Percentiles rank a stretch among this genome's conserved stretches.
phyloP scores from a whole-genome alignment of 2,113 vertebrate species.

The Tachuris rubrigastra region DNA sequence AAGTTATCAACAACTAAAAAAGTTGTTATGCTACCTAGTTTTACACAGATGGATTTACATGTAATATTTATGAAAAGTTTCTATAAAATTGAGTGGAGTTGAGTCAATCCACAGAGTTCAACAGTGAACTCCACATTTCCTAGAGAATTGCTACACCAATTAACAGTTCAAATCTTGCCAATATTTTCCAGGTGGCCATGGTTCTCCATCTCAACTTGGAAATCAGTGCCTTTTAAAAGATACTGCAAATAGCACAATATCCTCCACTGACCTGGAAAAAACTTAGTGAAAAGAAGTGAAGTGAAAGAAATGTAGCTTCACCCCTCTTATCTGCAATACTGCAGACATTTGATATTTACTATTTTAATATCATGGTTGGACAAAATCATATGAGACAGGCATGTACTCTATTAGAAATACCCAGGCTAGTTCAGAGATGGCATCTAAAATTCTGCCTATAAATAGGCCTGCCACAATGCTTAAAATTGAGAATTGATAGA shows the following conservation, averaged over 20 bases:
- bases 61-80: not conserved
- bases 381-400: not conserved
- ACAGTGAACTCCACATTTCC: not conserved
- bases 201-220: not conserved
- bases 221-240: not conserved
- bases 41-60: not conserved
- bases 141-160: not conserved
- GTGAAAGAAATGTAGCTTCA: not conserved
- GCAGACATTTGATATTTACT: not conserved
- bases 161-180: constrained; percentile 4
- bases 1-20: not conserved
- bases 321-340: not conserved
- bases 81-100: not conserved
- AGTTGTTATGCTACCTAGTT: not conserved
- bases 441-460: not conserved
- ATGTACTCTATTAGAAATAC: not conserved
- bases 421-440: not conserved
- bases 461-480: not conserved
- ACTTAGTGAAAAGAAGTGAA: not conserved
- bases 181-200: not conserved
- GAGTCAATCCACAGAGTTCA: not conserved
- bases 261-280: not conserved
- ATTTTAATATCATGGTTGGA: not conserved
- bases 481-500: not conserved
- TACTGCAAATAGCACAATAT: not conserved